A percentile compares a stretch with the other conserved stretches of the same genome.
These are phyloP conservation scores for Coluber constrictor DNA, from an alignment of 2,797 vertebrate species.

Conservation along the genomic window DNA sequence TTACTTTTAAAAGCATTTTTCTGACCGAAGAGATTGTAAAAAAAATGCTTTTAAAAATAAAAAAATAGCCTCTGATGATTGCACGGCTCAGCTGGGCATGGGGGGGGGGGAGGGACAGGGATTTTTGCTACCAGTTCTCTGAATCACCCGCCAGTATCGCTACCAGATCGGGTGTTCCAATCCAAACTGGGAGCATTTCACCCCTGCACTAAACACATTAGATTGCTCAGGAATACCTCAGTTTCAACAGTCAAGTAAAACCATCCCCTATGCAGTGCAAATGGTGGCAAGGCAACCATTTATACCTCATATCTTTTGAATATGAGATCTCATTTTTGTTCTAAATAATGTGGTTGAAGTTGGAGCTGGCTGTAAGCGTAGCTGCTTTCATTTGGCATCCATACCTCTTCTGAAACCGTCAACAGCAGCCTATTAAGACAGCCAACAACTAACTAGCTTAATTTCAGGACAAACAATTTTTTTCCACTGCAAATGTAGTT, in stretches of 20 bases:
- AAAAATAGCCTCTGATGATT: no score
- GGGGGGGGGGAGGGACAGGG: no score
- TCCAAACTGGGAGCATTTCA: no score
- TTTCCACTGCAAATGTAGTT: not conserved
- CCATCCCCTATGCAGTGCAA: not conserved
- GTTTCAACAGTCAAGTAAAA: not conserved
- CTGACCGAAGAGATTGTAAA: no score
- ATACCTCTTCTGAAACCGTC: not conserved
- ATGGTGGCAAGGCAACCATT: not conserved
- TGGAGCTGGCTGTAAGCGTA: not conserved
- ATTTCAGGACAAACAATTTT: not conserved
- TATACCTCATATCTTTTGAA: not conserved
- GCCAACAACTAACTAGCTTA: not conserved
- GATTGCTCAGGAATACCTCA: not conserved
- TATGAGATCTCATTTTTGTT: not conserved
- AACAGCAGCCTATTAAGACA: not conserved
- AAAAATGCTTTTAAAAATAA: no score
- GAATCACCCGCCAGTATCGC: no score
- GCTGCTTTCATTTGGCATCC: not conserved
- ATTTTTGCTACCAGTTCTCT: no score
- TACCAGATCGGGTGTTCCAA: no score
- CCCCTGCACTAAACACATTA: not conserved
- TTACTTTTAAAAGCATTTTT: no score
- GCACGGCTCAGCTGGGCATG: no score
- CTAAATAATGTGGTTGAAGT: not conserved